Base-by-base conservation (phyloP, 2,797 vertebrate genomes). In the Crax fasciolata region DNA sequence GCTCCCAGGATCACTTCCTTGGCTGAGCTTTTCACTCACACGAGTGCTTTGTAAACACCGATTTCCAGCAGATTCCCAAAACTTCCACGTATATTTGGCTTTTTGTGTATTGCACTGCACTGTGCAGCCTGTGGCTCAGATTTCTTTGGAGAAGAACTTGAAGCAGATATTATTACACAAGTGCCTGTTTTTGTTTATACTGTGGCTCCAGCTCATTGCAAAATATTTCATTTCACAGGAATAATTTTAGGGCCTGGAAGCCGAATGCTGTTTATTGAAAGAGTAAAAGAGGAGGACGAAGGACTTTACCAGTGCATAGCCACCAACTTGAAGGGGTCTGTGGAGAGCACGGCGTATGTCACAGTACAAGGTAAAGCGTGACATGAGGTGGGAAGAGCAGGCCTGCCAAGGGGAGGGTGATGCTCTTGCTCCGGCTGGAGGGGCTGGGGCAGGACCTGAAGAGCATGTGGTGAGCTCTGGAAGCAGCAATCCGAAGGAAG, bases 241-340 rank as follows among this genome's bases (percentile, higher is more conserved):
- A 98, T 99, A 84, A 98, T 99, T 95, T 97, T 99, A 92, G 98
- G 98, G 66, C 97, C 98, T 1, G 98, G 98, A 97, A 98, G 98
- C 72, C 98, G 98, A 88, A 98, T 97, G 19, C 98, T 99, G 88
- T 98, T 99, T 97, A 99, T 99, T 90, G 98, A 99, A 96, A 98
- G 99, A 94, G 98, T 99, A 81, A 98, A 98, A 68, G 98, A 97
- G 87, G 99, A 99, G 89, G 99, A 99, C 80, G 98, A 99, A 97
- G 99, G 99, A 43, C 95, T 98, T 86, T 99, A 99, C 93, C 98
- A 97, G 18, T 99, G 99, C 93, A 97, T 97, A 96, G 99, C 98
- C 76, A 98, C 98, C 97, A 99, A 99, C 97, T 95, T 98, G 90
- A 99, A 98, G 96, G 99, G 99, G 11, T 98, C 98, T 2, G 98